A percentile compares a stretch with the other conserved stretches of the same genome.
Conservation (phyloP, 2,113 vertebrate species). For the Tyrannus savana region DNA sequence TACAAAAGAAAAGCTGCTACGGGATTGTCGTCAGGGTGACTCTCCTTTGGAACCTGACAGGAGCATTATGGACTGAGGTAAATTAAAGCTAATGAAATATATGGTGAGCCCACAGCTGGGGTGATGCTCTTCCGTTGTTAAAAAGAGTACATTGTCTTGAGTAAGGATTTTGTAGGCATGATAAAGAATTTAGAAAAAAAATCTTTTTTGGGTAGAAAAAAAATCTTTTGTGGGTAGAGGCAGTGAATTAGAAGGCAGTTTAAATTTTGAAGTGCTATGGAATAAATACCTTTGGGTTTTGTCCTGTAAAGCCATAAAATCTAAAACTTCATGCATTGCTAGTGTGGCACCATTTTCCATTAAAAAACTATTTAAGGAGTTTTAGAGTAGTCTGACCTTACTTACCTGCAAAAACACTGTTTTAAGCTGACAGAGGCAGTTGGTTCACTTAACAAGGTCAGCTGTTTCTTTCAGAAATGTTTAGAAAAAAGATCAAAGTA, state of each 20-base stretch:
- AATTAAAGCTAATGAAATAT: background rate
- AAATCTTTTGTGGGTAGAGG: background rate
- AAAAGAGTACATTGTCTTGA: background rate
- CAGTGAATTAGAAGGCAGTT: background rate
- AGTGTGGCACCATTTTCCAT: background rate
- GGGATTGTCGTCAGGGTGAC: background rate
- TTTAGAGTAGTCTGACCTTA: background rate
- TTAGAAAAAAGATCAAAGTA: background rate
- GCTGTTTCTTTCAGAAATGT: background rate
- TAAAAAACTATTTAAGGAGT: background rate
- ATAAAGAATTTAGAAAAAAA: background rate
- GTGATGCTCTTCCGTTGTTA: background rate
- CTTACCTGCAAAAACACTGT: background rate
- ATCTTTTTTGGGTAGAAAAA: background rate
- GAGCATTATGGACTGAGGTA: rapidly evolving
- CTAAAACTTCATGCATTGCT: background rate
- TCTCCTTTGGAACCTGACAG: background rate
- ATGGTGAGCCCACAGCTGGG: background rate
- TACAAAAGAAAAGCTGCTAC: background rate
- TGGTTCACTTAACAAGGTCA: background rate
- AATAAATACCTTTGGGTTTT: background rate
- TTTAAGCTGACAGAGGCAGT: background rate
- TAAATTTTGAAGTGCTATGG: background rate
- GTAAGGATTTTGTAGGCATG: background rate
- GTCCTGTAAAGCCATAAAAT: background rate